phyloP scores from a whole-genome alignment of 2,888 invertebrate genomes.

The Hydrotaea cyrtoneurina region DNA sequence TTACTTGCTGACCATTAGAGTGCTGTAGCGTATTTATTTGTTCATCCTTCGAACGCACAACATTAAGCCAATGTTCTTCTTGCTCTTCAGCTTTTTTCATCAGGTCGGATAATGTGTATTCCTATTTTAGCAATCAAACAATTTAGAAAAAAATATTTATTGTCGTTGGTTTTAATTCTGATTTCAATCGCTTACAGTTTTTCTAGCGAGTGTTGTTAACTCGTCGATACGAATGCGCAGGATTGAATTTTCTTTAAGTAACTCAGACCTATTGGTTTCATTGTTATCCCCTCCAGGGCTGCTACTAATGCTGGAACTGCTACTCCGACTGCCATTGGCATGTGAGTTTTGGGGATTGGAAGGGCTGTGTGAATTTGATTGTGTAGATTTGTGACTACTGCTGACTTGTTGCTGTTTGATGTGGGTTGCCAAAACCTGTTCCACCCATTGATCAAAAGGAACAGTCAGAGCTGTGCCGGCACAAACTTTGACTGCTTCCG shows the following conservation, averaged over 20 bases:
- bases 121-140: conserved; percentile 69
- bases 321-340: conserved; percentile 70
- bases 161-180: too few species aligned
- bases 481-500: conserved; percentile 77
- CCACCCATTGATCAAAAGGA: conserved; percentile 79
- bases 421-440: conserved; percentile 78
- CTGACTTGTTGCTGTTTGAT: conserved; percentile 70
- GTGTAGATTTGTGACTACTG: conserved; percentile 76
- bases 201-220: conserved; percentile 88
- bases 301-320: conserved; percentile 68
- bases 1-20: conserved; percentile 79
- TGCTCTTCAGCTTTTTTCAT: conserved; percentile 79
- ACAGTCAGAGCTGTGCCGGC: conserved; percentile 75
- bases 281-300: conserved; percentile 69
- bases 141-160: too few species aligned
- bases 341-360: conserved; percentile 70
- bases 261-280: conserved; percentile 44
- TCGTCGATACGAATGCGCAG: conserved; percentile 85
- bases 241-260: conserved; percentile 84
- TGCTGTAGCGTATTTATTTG: conserved; percentile 78
- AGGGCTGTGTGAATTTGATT: conserved; percentile 71
- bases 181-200: conserved; percentile 84
- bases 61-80: conserved; percentile 79
- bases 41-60: conserved; percentile 79
- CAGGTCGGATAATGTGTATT: conserved; percentile 78